These are phyloP conservation scores for Cyprinodon diabolis DNA, from an alignment of 2,797 vertebrate species.

Conservation along the genomic window DNA sequence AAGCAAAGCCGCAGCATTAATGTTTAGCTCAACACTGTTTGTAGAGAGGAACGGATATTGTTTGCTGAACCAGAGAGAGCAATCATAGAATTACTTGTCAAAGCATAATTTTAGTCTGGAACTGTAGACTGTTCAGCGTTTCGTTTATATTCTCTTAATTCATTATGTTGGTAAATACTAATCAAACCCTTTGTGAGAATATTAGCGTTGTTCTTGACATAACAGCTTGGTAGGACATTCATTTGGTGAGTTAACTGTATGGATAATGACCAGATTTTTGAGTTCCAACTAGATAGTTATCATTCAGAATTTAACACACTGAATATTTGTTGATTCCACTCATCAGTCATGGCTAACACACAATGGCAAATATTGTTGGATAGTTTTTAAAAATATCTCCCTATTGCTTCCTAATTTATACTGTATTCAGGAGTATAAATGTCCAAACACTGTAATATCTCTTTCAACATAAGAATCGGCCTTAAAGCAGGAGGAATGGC, in stretches of 20 bases:
- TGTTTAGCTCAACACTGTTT: background rate
- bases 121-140: background rate
- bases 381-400: slow-evolving; percentile 5
- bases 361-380: background rate
- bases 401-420: background rate
- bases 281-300: no score
- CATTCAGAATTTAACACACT: no score
- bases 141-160: background rate
- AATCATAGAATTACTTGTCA: background rate
- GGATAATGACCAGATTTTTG: no score
- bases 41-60: background rate
- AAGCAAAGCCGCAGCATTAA: background rate
- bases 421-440: no score
- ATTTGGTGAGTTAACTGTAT: no score
- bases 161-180: background rate
- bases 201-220: background rate
- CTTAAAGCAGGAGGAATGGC: slow-evolving; percentile 13
- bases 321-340: no score
- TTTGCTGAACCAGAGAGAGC: background rate
- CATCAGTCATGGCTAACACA: no score
- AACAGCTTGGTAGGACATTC: background rate
- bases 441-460: background rate
- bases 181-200: background rate
- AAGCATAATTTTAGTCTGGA: background rate
- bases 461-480: slow-evolving; percentile 16